These are phyloP conservation scores for Ephydatia muelleri DNA, from an alignment of 37 sponge, comb jelly and placozoan species.

Conservation along the genomic window DNA sequence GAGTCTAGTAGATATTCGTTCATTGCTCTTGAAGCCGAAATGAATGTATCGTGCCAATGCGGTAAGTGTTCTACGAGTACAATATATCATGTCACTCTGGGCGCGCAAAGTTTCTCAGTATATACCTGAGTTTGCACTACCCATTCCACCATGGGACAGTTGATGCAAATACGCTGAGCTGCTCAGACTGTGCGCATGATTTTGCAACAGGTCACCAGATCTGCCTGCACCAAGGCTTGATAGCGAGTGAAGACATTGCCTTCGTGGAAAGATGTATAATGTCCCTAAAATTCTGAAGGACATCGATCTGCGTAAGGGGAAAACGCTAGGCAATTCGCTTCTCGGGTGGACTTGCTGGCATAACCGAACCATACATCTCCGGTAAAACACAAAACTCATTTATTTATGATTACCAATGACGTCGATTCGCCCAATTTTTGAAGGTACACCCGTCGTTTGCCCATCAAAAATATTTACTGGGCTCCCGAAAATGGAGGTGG, in stretches of 20 bases:
- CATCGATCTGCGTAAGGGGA: not conserved
- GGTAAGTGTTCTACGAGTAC: not conserved
- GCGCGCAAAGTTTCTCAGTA: not conserved
- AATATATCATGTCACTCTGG: no score
- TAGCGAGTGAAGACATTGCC: not conserved
- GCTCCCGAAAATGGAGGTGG: conserved; percentile 4
- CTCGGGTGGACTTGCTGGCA: not conserved
- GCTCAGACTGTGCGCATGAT: not conserved
- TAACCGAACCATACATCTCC: not conserved
- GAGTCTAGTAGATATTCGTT: conserved; percentile 78
- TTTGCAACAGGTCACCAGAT: not conserved
- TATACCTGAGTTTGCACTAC: not conserved
- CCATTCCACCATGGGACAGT: not conserved
- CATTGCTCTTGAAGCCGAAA: conserved; percentile 74
- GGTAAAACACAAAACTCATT: not conserved
- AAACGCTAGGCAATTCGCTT: not conserved
- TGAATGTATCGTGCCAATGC: conserved; percentile 69
- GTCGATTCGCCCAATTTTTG: not conserved
- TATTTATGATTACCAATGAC: not conserved
- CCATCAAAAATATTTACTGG: conserved; percentile 29
- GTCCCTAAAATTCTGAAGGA: not conserved
- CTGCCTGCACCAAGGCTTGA: not conserved
- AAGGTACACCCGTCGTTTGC: not conserved
- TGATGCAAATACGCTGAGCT: not conserved
- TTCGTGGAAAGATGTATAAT: not conserved